A percentile compares a stretch with the other conserved stretches of the same genome.
These are phyloP conservation scores for Steinernema khuongi DNA, from an alignment of 1,140 invertebrate genomes.

Conservation along the genomic window DNA sequence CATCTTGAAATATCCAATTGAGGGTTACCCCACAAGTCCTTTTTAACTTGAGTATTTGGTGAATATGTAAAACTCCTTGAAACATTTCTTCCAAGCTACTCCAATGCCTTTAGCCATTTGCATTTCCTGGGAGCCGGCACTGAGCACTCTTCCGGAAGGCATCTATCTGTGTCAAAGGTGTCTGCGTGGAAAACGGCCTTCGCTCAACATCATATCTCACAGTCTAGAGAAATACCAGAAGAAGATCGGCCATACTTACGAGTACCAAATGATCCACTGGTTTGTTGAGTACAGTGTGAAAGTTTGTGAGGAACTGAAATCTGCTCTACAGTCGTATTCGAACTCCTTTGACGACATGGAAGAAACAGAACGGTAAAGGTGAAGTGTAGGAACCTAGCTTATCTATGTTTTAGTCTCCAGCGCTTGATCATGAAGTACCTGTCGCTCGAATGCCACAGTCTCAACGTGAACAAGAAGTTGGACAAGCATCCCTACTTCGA, in stretches of 20 bases:
- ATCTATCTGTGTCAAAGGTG: background rate
- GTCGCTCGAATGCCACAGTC: background rate
- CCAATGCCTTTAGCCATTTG: background rate
- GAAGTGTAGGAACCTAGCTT: background rate
- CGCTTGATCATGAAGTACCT: background rate
- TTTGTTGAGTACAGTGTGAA: background rate
- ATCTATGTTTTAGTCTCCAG: background rate
- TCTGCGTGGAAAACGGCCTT: background rate
- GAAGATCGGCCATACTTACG: background rate
- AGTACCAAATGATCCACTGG: background rate
- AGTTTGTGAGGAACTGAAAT: background rate
- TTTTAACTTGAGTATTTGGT: too few relatives aligned
- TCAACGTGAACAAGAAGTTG: background rate
- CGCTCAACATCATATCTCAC: background rate
- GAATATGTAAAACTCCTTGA: too few relatives aligned
- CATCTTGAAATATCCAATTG: too few relatives aligned
- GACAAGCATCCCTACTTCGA: background rate
- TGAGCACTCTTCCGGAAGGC: background rate
- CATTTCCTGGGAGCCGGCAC: background rate
- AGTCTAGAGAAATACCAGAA: background rate
- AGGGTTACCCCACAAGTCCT: too few relatives aligned
- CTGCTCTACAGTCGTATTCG: too few relatives aligned
- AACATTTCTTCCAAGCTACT: too few relatives aligned
- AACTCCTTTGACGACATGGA: too few relatives aligned
- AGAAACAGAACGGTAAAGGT: background rate